A percentile compares a stretch with the other conserved stretches of the same genome.
These are phyloP conservation scores for Pristionchus entomophagus DNA, from an alignment of 2,888 invertebrate species.

Conservation along the genomic window DNA sequence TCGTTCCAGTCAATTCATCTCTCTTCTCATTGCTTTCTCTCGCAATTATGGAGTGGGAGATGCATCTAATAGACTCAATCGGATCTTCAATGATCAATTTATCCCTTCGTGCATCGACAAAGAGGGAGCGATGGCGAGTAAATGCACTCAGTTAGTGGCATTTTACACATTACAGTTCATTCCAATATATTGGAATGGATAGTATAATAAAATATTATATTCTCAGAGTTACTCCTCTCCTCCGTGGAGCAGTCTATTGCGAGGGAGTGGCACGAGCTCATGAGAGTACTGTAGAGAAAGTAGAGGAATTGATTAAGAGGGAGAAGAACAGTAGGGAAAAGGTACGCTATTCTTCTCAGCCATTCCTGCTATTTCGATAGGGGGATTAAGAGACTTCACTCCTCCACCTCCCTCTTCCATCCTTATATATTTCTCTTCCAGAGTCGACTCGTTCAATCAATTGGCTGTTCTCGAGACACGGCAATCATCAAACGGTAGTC, in stretches of 20 bases:
- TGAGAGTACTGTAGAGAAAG: not conserved
- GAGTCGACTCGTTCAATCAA: conserved; percentile 9
- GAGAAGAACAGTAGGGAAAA: conserved; percentile 29
- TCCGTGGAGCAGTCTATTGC: conserved; percentile 16
- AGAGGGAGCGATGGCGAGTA: not conserved
- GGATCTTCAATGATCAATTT: conserved; percentile 32
- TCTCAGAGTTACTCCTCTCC: conserved; percentile 31
- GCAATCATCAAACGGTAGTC: not conserved
- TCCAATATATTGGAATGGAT: too few relatives aligned
- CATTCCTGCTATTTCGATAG: too few relatives aligned
- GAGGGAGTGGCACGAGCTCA: conserved; percentile 41
- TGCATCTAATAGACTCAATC: not conserved
- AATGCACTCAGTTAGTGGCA: conserved; percentile 31
- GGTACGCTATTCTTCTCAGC: too few relatives aligned
- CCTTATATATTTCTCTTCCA: not conserved
- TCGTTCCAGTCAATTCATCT: conserved; percentile 19
- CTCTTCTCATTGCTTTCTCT: not conserved
- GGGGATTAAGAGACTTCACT: too few relatives aligned
- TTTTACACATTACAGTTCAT: too few relatives aligned
- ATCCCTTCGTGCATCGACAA: not conserved
- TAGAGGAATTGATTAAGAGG: conserved; percentile 25
- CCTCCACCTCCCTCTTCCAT: not conserved
- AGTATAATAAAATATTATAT: too few relatives aligned
- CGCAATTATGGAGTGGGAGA: not conserved
- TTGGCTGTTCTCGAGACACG: conserved; percentile 21